Conservation (phyloP, 2,113 vertebrate genomes). For the Clupea harengus region DNA sequence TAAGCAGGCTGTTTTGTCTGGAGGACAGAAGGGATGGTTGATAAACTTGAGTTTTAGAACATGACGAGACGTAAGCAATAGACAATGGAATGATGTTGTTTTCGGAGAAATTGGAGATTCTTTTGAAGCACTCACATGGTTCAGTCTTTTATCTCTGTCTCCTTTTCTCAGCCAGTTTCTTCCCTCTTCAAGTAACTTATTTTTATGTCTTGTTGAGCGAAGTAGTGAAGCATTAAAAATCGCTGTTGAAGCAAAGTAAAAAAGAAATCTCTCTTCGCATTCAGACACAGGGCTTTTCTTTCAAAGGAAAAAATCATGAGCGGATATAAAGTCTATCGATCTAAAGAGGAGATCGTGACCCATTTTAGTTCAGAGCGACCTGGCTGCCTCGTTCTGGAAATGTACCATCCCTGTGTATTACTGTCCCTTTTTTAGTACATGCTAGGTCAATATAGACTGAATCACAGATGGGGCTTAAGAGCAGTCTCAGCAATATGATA, state of each 20-base stretch:
- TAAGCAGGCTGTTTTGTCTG: not conserved
- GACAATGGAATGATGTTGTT: not conserved
- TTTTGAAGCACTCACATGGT: not conserved
- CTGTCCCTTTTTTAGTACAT: not conserved
- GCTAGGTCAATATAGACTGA: not conserved
- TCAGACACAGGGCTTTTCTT: slow-evolving; percentile 8
- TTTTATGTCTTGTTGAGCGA: not conserved
- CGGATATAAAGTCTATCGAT: slow-evolving; percentile 51
- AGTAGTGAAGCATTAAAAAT: not conserved
- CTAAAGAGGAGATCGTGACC: slow-evolving; percentile 45
- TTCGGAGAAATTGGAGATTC: not conserved
- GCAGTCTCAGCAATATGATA: not conserved
- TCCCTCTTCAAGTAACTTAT: not conserved
- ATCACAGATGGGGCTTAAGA: not conserved
- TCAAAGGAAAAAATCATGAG: not conserved
- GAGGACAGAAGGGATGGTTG: not conserved
- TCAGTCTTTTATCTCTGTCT: not conserved
- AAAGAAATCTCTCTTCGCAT: not conserved
- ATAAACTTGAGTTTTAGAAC: not conserved
- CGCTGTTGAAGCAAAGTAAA: slow-evolving; percentile 12
- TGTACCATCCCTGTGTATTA: slow-evolving; percentile 36
- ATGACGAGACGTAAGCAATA: not conserved
- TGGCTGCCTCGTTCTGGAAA: slow-evolving; percentile 44
- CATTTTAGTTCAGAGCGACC: slow-evolving; percentile 35
- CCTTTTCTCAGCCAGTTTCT: not conserved